Evolutionary conservation across 2,797 vertebrate species (phyloP).

Genomic region (Pempheris klunzingeri): DNA sequence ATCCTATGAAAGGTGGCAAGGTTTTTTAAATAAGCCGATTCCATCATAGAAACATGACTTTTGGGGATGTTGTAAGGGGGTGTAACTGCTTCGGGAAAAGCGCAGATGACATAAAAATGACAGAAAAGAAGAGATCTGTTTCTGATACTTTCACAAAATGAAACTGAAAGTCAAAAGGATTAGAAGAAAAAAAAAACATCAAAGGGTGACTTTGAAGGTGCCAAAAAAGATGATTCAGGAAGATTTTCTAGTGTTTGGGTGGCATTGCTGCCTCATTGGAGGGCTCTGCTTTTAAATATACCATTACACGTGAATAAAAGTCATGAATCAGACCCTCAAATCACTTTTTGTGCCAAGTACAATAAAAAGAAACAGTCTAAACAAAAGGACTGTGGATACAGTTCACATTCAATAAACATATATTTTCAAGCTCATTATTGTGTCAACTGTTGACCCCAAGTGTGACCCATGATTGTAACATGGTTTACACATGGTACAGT

Average conservation of each 20-base stretch:
- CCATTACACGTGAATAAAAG: not conserved
- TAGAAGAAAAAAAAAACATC: not conserved
- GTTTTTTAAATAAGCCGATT: slow-evolving; percentile 51
- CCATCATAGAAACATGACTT: not conserved
- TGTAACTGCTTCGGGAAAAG: slow-evolving; percentile 4
- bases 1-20: slow-evolving; percentile 27
- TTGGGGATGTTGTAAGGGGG: slow-evolving; percentile 11
- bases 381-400: not conserved
- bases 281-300: not conserved
- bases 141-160: slow-evolving; percentile 1
- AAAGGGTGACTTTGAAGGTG: not conserved
- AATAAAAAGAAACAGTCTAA: not conserved
- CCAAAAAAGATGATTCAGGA: not conserved
- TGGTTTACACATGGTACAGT: no score
- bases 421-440: not conserved
- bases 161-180: not conserved
- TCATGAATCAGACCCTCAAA: not conserved
- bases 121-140: not conserved
- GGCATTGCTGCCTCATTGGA: not conserved
- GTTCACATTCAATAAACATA: not conserved
- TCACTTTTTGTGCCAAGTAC: not conserved
- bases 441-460: not conserved
- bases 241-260: not conserved
- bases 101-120: slow-evolving; percentile 2
- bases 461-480: no score